phyloP scores from a whole-genome alignment of 2,888 invertebrate genomes.

The Scelioninae gen. 1 region DNA sequence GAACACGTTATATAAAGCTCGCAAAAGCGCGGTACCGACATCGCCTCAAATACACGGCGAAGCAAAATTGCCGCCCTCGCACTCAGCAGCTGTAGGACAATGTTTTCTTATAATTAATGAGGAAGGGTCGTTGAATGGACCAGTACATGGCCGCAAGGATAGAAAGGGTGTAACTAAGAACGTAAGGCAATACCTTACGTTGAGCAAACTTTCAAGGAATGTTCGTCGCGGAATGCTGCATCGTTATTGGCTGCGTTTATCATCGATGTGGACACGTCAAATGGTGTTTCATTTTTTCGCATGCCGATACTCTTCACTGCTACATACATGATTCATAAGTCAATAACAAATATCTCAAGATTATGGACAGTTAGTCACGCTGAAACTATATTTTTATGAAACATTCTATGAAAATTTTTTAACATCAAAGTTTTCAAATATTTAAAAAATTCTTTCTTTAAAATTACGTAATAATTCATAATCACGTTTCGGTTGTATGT shows the following conservation, averaged over 20 bases:
- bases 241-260: conserved; percentile 74
- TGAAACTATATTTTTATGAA: neutral
- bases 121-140: conserved; percentile 79
- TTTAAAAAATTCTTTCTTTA: too few relatives aligned
- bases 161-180: conserved; percentile 80
- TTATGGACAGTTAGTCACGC: too few relatives aligned
- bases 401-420: too few relatives aligned
- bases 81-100: conserved; percentile 74
- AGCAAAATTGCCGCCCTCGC: conserved; percentile 68
- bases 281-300: conserved; percentile 42
- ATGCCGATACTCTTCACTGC: conserved; percentile 6
- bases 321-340: too few relatives aligned
- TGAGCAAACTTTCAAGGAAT: conserved; percentile 77
- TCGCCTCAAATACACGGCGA: conserved; percentile 57
- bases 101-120: conserved; percentile 84
- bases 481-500: too few relatives aligned
- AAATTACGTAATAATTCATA: too few relatives aligned
- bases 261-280: conserved; percentile 59
- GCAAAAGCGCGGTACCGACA: conserved; percentile 57
- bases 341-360: too few relatives aligned
- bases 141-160: conserved; percentile 78
- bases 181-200: conserved; percentile 76
- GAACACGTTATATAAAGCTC: conserved; percentile 60
- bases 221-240: conserved; percentile 74
- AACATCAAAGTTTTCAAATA: too few relatives aligned